Evolutionary conservation across 2,113 vertebrate species (phyloP), one percentile per base, ranked within the genome.

Genomic region (Ceyx margarethae): DNA sequence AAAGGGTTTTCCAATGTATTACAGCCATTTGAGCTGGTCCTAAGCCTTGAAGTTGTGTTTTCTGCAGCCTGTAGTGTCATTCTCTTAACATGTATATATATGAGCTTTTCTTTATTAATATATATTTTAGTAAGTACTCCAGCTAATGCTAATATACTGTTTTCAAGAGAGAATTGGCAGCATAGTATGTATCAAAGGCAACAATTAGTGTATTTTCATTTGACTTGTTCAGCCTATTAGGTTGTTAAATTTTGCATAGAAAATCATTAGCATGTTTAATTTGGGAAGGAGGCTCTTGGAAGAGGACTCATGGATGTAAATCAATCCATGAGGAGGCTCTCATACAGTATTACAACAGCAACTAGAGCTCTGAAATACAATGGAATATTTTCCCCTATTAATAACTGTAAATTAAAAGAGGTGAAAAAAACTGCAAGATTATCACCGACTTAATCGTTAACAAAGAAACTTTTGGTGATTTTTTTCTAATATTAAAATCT

Each of bases 201-300:
- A 71, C 91, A 90, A 88, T 94, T 96, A 95, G 93, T 13, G 53
- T 90, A 61, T 94, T 86, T 91, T 93, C 75, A 83, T 93, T 95
- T 83, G 82, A 89, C 78, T 92, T 94, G 35, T 91, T 85, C 91
- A 89, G 92, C 65, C 61, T 89, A 89, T 85, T 95, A 76, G 94
- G 66, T 80, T 94, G 92, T 96, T 95, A 96, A 95, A 96, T 95
- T 96, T 95, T 96, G 94, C 94, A 94, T 91, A 91, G 92, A 95
- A 96, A 94, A 95, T 94, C 95, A 91, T 94, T 95, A 87, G 53
- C 77, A 53, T 95, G 58, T 96, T 94, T 96, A 88, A 88, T 93
- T 43, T 90, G 90, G 80, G 87, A 87, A 94, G 68, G 43, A 91
- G 86, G 35, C 75, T 84, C 76, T 95, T 92, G 91, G 91, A 95